Percentiles rank a stretch among this genome's conserved stretches.
Conservation (phyloP, 2,113 vertebrate species). For the Hoplias malabaricus region DNA sequence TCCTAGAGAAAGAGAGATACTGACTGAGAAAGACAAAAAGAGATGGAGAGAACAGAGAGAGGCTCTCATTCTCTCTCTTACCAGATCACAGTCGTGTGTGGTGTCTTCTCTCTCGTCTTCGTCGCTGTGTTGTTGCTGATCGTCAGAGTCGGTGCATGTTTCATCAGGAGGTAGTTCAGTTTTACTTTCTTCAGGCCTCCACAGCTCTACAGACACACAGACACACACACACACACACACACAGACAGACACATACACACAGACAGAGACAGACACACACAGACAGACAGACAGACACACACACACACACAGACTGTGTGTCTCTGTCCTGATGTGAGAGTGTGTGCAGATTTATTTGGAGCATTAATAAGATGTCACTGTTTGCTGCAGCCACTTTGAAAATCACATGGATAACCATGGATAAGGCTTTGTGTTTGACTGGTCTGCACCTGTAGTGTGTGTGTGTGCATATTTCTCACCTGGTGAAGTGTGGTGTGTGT, state of each 20-base stretch:
- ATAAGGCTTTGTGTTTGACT: not conserved
- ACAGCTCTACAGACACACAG: slow-evolving; percentile 66
- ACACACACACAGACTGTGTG: not conserved
- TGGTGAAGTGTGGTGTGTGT: slow-evolving; percentile 78
- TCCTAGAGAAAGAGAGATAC: too few relatives aligned
- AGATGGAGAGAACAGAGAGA: too few relatives aligned
- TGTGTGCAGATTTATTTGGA: not conserved
- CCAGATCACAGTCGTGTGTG: slow-evolving; percentile 77
- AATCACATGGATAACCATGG: too few relatives aligned
- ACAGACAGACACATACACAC: slow-evolving; percentile 19
- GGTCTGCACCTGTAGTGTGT: not conserved
- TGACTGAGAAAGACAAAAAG: too few relatives aligned
- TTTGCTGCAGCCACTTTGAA: too few relatives aligned
- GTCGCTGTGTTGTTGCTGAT: slow-evolving; percentile 75
- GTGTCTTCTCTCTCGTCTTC: slow-evolving; percentile 73
- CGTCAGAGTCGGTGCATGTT: slow-evolving; percentile 75
- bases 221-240: not conserved
- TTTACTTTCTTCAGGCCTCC: slow-evolving; percentile 72
- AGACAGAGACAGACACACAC: too few relatives aligned
- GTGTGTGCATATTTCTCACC: slow-evolving; percentile 63
- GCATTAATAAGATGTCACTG: too few relatives aligned
- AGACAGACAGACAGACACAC: slow-evolving; percentile 3
- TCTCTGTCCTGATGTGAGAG: not conserved
- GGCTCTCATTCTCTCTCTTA: slow-evolving; percentile 62
- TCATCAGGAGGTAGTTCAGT: slow-evolving; percentile 74